Evolutionary conservation across 2,797 vertebrate species (phyloP), one percentile per base, ranked within the genome.

Genomic region (Pseudochaenichthys georgianus): DNA sequence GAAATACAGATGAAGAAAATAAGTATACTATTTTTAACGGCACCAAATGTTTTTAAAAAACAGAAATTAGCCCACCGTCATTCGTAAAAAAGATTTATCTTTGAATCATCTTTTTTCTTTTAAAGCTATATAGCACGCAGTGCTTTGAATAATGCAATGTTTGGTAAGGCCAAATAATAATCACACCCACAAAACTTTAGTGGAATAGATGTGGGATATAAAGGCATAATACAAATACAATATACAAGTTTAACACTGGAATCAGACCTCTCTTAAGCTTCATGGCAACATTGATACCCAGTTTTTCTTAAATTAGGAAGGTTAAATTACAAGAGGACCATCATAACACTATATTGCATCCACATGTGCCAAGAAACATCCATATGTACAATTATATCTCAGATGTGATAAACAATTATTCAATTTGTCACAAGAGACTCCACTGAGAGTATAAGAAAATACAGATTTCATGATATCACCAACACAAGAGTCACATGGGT

Each of bases 401-500:
- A 59, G 17, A 54, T 1, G 0, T 45, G 15, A 15, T 16, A 47
- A 63, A 34, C 10, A 34, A 15, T 54, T 7, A 19, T 15, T 38
- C 3, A 48, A 9, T 2, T 17, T 9, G 17, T 45, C 59, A 43
- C 46, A 61, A 17, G 46, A 61, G 31, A 50, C 50, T 51, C 13
- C 3, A 13, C 1, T 34, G 12, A 47, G 75, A 67, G 74, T 34
- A 21, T n/a, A 52, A 7, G 15, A 43, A 19, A 54, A 19, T 10
- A 54, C 15, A 9, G 0, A 17, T 65, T 34, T 51, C 11, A 65
- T 47, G 13, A 3, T 16, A 3, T 16, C 46, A 10, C 9, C 12
- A 16, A 57, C 17, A 58, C 23, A 43, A 65, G 13, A 63, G 53
- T 70, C 23, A 51, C 47, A 51, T n/a, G 9, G 13, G 34, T 34